Percentiles rank a stretch among this genome's conserved stretches.
phyloP scores from a whole-genome alignment of 2,797 vertebrate species.

The Cyprinella venusta region DNA sequence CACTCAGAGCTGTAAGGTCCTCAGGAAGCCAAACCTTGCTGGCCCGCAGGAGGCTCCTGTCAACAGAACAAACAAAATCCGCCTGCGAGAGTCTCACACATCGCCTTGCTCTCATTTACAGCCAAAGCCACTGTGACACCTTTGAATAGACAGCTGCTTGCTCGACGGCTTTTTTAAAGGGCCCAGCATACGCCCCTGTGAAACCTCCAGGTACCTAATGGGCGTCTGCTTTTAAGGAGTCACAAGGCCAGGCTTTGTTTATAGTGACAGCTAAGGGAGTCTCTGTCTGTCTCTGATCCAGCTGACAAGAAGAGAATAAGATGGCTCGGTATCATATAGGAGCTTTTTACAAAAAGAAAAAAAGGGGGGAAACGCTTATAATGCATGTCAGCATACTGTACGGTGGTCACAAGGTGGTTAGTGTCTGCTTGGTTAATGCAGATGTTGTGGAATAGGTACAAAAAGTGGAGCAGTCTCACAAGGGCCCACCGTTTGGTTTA shows the following conservation, averaged over 20 bases:
- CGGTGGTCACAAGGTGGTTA: not conserved
- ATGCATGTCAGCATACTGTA: constrained; percentile 6
- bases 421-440: constrained; percentile 18
- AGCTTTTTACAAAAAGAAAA: not conserved
- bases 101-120: constrained; percentile 57
- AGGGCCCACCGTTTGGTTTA: constrained; percentile 50
- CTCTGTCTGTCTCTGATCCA: constrained; percentile 14
- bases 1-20: constrained; percentile 50
- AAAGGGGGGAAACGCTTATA: not conserved
- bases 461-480: constrained; percentile 33
- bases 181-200: constrained; percentile 15
- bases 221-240: constrained; percentile 46
- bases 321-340: not conserved
- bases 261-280: constrained; percentile 29
- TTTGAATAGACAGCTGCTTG: constrained; percentile 51
- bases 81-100: constrained; percentile 46
- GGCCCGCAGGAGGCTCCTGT: constrained; percentile 48
- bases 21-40: constrained; percentile 42
- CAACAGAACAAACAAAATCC: constrained; percentile 61
- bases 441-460: constrained; percentile 24
- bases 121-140: constrained; percentile 51
- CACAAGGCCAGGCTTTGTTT: constrained; percentile 39
- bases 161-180: constrained; percentile 44
- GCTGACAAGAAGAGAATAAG: constrained; percentile 26
- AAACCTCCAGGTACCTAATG: constrained; percentile 46